phyloP scores from a whole-genome alignment of 2,113 vertebrate genomes.

The Erythrolamprus reginae region DNA sequence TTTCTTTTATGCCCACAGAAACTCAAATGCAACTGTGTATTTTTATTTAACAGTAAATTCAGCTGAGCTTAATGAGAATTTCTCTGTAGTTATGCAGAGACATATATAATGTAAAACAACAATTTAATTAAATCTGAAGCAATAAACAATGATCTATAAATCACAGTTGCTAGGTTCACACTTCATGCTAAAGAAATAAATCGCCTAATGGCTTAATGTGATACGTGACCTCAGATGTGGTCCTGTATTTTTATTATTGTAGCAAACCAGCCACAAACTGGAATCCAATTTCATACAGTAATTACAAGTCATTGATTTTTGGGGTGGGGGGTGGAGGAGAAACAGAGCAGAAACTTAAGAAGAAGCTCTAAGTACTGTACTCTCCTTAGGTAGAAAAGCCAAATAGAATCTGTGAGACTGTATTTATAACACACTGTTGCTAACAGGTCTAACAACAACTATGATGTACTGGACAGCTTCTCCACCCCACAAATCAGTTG shows the following conservation, averaged over 20 bases:
- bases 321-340: background rate
- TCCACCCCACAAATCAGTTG: background rate
- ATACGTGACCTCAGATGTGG: background rate
- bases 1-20: background rate
- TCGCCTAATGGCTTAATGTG: background rate
- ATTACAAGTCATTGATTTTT: background rate
- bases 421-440: background rate
- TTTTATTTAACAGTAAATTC: background rate
- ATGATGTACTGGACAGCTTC: background rate
- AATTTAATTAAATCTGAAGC: background rate
- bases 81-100: background rate
- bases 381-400: background rate
- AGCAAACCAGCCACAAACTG: background rate
- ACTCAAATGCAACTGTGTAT: background rate
- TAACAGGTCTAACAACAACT: background rate
- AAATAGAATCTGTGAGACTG: background rate
- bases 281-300: background rate
- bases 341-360: background rate
- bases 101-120: background rate
- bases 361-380: background rate
- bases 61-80: background rate
- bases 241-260: background rate
- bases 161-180: background rate
- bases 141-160: background rate
- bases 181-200: background rate